Percentiles rank a stretch among this genome's conserved stretches.
Evolutionary conservation across 2,113 vertebrate genomes (phyloP).

Genomic region (Perca flavescens): DNA sequence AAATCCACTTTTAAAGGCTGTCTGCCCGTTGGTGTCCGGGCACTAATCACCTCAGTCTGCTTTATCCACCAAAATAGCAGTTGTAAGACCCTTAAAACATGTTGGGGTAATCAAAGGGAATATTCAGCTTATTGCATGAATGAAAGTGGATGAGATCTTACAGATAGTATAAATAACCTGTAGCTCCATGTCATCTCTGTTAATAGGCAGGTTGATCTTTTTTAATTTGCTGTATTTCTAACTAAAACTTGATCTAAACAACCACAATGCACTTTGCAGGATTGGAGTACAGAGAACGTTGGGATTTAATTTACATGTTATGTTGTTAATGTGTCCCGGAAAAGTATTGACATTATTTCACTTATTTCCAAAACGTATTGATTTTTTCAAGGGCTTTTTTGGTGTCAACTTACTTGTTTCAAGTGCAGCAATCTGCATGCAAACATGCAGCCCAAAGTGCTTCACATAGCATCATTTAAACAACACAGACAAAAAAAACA

Average conservation of each 20-base stretch:
- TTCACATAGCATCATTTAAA: no score
- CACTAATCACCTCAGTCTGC: conserved; percentile 46
- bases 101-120: neutral
- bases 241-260: neutral
- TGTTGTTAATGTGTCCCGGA: no score
- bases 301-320: no score
- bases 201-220: neutral
- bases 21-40: conserved; percentile 36
- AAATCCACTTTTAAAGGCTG: conserved; percentile 55
- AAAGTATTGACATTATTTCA: no score
- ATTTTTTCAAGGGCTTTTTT: no score
- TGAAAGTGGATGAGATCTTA: neutral
- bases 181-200: neutral
- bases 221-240: conserved; percentile 7
- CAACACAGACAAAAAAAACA: no score
- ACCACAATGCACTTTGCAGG: no score
- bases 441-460: no score
- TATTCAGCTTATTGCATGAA: neutral
- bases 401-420: no score
- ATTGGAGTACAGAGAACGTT: no score
- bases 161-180: conserved; percentile 16
- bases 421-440: no score
- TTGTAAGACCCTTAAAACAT: conserved; percentile 14
- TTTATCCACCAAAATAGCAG: conserved; percentile 49
- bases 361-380: no score